Evolutionary conservation across 2,888 invertebrate genomes (phyloP).

Genomic region (Neuroscelio doddi): DNA sequence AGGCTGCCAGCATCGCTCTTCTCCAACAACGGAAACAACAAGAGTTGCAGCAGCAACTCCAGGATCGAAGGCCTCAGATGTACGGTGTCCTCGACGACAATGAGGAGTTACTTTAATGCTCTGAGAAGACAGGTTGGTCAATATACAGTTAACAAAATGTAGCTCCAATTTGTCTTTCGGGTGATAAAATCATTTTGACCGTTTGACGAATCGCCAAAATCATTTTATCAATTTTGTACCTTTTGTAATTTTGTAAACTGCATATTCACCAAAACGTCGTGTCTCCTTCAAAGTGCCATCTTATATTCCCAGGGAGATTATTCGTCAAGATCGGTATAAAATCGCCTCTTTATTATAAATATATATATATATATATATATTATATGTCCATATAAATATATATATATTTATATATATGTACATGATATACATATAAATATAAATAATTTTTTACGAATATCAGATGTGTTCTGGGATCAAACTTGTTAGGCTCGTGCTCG

Average conservation of each 20-base stretch:
- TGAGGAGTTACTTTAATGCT: conserved; percentile 66
- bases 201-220: background rate
- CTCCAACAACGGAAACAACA: conserved; percentile 60
- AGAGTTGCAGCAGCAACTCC: conserved; percentile 49
- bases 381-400: conserved; percentile 13
- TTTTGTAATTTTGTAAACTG: conserved; percentile 30
- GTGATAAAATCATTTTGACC: background rate
- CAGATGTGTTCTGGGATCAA: conserved; percentile 65
- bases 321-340: conserved; percentile 47
- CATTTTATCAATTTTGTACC: conserved; percentile 1
- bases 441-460: conserved; percentile 49
- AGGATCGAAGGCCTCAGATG: conserved; percentile 67
- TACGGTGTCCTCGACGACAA: conserved; percentile 68
- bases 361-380: conserved; percentile 18
- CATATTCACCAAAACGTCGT: conserved; percentile 27
- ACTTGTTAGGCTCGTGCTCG: conserved; percentile 46
- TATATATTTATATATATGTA: conserved; percentile 43
- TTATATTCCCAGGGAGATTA: conserved; percentile 46
- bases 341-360: conserved; percentile 46
- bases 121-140: conserved; percentile 34
- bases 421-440: conserved; percentile 42
- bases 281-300: conserved; percentile 45
- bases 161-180: background rate
- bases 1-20: conserved; percentile 83
- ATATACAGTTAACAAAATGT: conserved; percentile 35